These are phyloP conservation scores for Microctenopoma stevenorrisi DNA, from an alignment of 2,797 vertebrate genomes.

Conservation along the genomic window DNA sequence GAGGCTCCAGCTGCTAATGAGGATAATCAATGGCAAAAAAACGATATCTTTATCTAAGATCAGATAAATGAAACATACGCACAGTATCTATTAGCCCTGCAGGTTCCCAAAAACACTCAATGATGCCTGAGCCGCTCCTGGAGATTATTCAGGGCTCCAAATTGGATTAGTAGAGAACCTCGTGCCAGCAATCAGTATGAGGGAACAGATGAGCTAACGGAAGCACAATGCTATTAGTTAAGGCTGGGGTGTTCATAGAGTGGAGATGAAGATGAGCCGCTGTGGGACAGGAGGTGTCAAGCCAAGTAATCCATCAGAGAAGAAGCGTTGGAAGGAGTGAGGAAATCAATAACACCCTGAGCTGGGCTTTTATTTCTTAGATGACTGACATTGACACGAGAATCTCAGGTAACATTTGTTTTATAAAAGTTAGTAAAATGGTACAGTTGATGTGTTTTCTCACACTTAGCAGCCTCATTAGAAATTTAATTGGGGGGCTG, in stretches of 20 bases:
- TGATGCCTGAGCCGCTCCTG: constrained; percentile 48
- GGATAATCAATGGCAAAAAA: constrained; percentile 20
- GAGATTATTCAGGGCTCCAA: constrained; percentile 68
- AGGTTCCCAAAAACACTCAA: constrained; percentile 55
- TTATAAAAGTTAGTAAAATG: constrained; percentile 35
- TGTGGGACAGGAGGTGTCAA: constrained; percentile 57
- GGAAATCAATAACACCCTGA: constrained; percentile 51
- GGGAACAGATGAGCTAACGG: constrained; percentile 62
- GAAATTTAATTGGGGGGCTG: constrained; percentile 38
- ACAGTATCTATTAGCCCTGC: constrained; percentile 39
- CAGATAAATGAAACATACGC: constrained; percentile 40
- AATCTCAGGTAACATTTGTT: constrained; percentile 8
- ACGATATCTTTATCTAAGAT: constrained; percentile 20
- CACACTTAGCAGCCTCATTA: constrained; percentile 37
- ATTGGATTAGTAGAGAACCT: constrained; percentile 73
- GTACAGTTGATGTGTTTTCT: constrained; percentile 29
- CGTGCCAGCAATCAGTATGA: constrained; percentile 69
- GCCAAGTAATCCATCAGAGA: constrained; percentile 52
- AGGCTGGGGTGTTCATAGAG: constrained; percentile 47
- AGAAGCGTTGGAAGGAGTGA: constrained; percentile 30
- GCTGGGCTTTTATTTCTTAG: constrained; percentile 40
- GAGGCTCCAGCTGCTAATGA: constrained; percentile 8
- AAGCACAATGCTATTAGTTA: constrained; percentile 73
- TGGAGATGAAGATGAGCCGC: constrained; percentile 45
- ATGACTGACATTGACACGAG: constrained; percentile 31